These are phyloP conservation scores for Salticus scenicus DNA, from an alignment of 2,888 invertebrate genomes.

Conservation along the genomic window DNA sequence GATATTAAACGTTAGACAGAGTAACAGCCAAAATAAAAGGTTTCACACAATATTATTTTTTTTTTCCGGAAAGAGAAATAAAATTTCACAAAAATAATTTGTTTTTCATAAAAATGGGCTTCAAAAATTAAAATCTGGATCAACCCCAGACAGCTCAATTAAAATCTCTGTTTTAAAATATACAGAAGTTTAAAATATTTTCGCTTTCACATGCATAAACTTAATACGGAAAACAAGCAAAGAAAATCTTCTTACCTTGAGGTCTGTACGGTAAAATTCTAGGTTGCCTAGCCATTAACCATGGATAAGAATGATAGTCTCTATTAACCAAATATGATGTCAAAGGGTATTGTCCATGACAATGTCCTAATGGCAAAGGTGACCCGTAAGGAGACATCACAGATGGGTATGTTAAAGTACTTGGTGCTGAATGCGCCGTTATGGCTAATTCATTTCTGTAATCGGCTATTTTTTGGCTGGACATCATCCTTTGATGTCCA, in stretches of 20 bases:
- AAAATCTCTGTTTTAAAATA: too few relatives aligned
- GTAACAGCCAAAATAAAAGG: too few relatives aligned
- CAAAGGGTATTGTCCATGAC: slow-evolving; percentile 58
- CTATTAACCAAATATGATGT: slow-evolving; percentile 62
- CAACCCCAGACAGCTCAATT: too few relatives aligned
- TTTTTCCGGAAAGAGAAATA: too few relatives aligned
- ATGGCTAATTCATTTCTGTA: slow-evolving; percentile 28
- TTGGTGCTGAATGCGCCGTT: neutral
- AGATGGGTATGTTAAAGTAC: slow-evolving; percentile 39
- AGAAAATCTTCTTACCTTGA: slow-evolving; percentile 39
- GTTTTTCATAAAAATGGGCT: too few relatives aligned
- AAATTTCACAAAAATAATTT: too few relatives aligned
- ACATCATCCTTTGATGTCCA: slow-evolving; percentile 14
- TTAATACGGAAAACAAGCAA: neutral
- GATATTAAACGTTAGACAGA: too few relatives aligned
- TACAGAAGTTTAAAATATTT: neutral
- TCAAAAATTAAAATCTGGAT: too few relatives aligned
- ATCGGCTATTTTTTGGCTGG: slow-evolving; percentile 22
- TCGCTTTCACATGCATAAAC: neutral
- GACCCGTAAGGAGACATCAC: slow-evolving; percentile 57
- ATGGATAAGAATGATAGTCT: slow-evolving; percentile 52
- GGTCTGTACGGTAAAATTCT: slow-evolving; percentile 63
- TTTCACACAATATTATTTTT: too few relatives aligned
- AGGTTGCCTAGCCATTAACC: slow-evolving; percentile 62
- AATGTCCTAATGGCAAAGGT: slow-evolving; percentile 40